Evolutionary conservation across 2,113 vertebrate genomes (phyloP).

Genomic region (Boleophthalmus pectinirostris): DNA sequence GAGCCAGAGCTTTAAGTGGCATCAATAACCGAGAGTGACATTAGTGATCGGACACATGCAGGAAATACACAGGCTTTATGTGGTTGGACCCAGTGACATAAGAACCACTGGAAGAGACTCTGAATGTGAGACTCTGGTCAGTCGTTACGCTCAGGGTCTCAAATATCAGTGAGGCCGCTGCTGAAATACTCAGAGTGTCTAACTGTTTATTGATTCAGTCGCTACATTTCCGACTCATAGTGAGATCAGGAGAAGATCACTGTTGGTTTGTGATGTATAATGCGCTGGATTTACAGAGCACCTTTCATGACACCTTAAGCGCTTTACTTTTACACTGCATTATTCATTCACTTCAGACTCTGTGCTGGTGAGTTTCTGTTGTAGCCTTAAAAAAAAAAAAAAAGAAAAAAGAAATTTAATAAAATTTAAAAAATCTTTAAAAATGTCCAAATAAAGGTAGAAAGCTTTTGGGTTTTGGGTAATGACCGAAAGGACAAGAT

Average conservation of each 20-base stretch:
- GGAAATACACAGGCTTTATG: not conserved
- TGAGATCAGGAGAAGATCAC: not conserved
- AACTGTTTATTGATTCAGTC: not conserved
- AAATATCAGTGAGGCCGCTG: not conserved
- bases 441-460: too few species aligned
- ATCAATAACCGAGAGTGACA: constrained; percentile 5
- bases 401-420: too few species aligned
- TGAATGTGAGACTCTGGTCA: not conserved
- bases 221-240: not conserved
- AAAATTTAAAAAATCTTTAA: too few species aligned
- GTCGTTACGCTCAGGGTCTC: not conserved
- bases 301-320: too few species aligned
- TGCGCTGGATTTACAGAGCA: too few species aligned
- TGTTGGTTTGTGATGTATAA: not conserved
- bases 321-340: too few species aligned
- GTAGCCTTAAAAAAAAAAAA: too few species aligned
- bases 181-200: not conserved
- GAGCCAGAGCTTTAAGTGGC: not conserved
- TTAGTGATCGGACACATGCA: not conserved
- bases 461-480: too few species aligned
- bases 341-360: too few species aligned
- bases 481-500: too few species aligned
- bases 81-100: not conserved
- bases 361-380: too few species aligned
- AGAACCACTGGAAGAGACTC: not conserved